phyloP scores from a whole-genome alignment of 2,797 vertebrate species.

The Poecilia wingei region DNA sequence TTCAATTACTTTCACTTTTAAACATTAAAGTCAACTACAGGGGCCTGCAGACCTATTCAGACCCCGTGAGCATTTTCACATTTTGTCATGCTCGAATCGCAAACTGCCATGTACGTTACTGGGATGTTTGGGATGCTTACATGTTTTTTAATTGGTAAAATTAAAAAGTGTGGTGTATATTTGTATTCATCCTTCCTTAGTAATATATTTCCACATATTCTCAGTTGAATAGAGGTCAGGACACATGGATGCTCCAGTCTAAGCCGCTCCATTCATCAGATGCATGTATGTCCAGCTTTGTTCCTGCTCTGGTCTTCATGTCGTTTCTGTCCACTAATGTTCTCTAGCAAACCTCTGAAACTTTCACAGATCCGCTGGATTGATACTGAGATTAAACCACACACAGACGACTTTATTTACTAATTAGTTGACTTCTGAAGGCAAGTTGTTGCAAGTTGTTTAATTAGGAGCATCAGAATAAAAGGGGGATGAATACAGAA shows the following conservation, averaged over 20 bases:
- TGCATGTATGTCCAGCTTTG: background rate
- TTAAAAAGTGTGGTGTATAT: background rate
- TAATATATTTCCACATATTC: background rate
- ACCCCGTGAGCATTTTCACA: background rate
- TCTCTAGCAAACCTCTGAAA: background rate
- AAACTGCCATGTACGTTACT: background rate
- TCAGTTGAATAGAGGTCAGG: background rate
- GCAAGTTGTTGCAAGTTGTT: background rate
- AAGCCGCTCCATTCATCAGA: background rate
- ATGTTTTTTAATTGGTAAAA: background rate
- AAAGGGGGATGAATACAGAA: background rate
- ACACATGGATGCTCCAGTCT: background rate
- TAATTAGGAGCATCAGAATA: background rate
- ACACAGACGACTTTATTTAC: background rate
- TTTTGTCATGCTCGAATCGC: background rate
- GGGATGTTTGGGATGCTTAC: background rate
- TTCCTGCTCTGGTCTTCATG: background rate
- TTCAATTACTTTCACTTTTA: slow-evolving; percentile 1
- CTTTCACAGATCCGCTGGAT: background rate
- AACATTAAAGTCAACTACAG: no score
- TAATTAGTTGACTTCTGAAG: background rate
- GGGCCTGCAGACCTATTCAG: background rate
- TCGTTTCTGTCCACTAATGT: background rate
- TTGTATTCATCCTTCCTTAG: background rate
- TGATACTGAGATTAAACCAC: background rate